A percentile compares a stretch with the other conserved stretches of the same genome.
These are phyloP conservation scores for Melanostigma gelatinosum DNA, from an alignment of 2,113 vertebrate genomes.

Conservation along the genomic window DNA sequence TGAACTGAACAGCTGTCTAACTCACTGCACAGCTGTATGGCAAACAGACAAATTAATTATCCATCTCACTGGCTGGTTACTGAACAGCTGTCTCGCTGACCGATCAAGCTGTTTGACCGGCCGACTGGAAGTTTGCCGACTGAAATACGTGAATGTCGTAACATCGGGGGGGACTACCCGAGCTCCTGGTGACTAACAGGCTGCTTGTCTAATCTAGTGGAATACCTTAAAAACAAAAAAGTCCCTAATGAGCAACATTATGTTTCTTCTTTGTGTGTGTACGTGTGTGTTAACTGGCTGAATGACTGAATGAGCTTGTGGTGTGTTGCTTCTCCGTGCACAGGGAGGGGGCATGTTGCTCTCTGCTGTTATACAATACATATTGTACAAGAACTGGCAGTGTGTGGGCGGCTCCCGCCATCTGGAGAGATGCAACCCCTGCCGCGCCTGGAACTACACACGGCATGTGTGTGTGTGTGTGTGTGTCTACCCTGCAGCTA, in stretches of 20 bases:
- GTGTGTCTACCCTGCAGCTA: conserved; percentile 58
- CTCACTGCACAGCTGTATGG: conserved; percentile 57
- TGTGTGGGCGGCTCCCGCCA: conserved; percentile 76
- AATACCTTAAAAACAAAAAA: background rate
- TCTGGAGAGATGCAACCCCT: conserved; percentile 74
- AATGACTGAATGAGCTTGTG: conserved; percentile 15
- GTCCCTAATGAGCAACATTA: background rate
- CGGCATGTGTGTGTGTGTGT: conserved; percentile 38
- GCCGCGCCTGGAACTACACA: conserved; percentile 60
- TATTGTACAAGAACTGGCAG: conserved; percentile 82
- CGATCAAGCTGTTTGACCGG: conserved; percentile 23
- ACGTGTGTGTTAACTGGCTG: background rate
- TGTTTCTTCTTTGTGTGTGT: background rate
- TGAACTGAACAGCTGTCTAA: conserved; percentile 58
- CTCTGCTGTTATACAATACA: conserved; percentile 78
- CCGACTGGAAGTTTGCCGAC: conserved; percentile 15
- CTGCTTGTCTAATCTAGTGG: background rate
- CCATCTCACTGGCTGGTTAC: conserved; percentile 39
- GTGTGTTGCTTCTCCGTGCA: conserved; percentile 29
- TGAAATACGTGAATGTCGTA: background rate
- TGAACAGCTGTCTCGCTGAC: conserved; percentile 39
- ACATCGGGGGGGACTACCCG: background rate
- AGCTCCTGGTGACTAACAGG: background rate
- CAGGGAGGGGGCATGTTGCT: conserved; percentile 64
- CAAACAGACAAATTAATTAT: conserved; percentile 51